Base-by-base conservation (phyloP, 2,888 invertebrate species). In the Synanthedon andrenaeformis region DNA sequence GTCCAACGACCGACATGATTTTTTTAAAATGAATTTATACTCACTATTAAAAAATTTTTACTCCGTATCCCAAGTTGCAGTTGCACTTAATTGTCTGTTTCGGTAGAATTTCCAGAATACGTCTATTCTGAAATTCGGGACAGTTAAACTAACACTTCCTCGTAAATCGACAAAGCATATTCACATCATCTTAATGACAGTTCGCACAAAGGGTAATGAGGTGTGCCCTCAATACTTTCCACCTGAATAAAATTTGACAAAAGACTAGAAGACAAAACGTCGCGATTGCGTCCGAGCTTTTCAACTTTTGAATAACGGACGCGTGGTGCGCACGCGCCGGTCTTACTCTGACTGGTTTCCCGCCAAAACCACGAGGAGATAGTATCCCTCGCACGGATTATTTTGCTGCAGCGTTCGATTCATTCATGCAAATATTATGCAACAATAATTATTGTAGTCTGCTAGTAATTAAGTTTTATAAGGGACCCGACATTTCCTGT, bases 121-220 rank as follows among this genome's bases (percentile, higher is more conserved):
- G 49, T 49, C 19, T 49, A 17, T 12, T 49, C 23, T 49, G 10
- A 49, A 49, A 49, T 74, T 79, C 74, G 76, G 61, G 82, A 85
- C 85, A 85, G 82, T 85, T 76, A 78, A 85, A 84, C 83, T 84
- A 82, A 84, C 80, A 82, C 80, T 76, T 68, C 75, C 79, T 77
- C 83, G 73, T 83, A 59, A 61, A 61, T 64, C 61, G 73, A 82
- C 83, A 84, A 84, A 76, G 74, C 77, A 79, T 80, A 72, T 80
- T 83, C 81, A 83, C 86, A 80, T 76, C 74, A 74, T 79, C 73
- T 82, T 78, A 82, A 69, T 79, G 62, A 77, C 77, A 78, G 76
- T 80, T 58, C 62, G 59, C 71, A 79, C 81, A 83, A 84, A 70
- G 65, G 76, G 66, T 74, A 83, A 82, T 76, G 79, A 82, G 81